Conservation (phyloP, 2,113 vertebrate species). For the Calyptomena viridis region DNA sequence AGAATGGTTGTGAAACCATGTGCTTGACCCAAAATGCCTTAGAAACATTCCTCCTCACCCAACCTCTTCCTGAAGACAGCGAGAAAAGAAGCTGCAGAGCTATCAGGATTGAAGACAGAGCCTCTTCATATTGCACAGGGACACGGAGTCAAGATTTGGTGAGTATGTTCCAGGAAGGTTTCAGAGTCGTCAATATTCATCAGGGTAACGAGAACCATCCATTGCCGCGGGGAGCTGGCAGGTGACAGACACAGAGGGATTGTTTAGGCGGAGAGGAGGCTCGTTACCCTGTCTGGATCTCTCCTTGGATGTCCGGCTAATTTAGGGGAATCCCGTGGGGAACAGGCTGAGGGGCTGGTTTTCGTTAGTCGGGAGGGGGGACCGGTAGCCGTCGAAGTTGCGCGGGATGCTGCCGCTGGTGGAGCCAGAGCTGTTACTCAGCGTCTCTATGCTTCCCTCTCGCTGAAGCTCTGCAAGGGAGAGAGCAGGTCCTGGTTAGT, state of each 20-base stretch:
- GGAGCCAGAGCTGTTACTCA: slow-evolving; percentile 98
- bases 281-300: neutral
- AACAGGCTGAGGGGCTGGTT: slow-evolving; percentile 97
- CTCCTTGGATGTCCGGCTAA: neutral
- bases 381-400: slow-evolving; percentile 94
- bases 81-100: slow-evolving; percentile 18
- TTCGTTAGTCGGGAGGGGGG: slow-evolving; percentile 94
- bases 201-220: slow-evolving; percentile 12
- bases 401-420: slow-evolving; percentile 97
- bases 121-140: slow-evolving; percentile 54
- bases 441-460: slow-evolving; percentile 98
- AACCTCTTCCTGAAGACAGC: slow-evolving; percentile 46
- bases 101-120: neutral
- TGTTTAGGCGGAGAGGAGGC: neutral
- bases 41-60: neutral
- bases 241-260: neutral
- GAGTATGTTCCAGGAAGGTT: slow-evolving; percentile 48
- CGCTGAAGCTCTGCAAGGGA: slow-evolving; percentile 90
- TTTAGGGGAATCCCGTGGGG: slow-evolving; percentile 87
- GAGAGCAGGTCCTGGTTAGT: slow-evolving; percentile 62
- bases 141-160: slow-evolving; percentile 1
- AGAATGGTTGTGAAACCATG: neutral
- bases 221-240: neutral
- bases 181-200: neutral
- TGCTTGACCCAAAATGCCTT: neutral